Evolutionary conservation across 2,113 vertebrate genomes (phyloP), one percentile per base, ranked within the genome.

Genomic region (Pyxicephalus adspersus): DNA sequence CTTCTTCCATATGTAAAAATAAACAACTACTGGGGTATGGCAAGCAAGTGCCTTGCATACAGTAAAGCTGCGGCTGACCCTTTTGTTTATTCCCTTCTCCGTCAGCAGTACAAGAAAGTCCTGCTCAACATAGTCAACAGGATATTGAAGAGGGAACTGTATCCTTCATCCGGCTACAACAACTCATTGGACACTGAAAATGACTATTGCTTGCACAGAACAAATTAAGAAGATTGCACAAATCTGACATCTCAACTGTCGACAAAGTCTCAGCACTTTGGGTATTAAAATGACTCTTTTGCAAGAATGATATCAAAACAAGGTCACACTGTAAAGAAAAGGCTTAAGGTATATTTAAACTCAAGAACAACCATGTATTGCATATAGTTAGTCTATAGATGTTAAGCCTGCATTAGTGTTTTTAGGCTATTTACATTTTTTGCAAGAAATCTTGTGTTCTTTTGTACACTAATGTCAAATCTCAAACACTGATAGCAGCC

Each of bases 61-160:
- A 91, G 92, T 87, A 93, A 94, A 90, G 92, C 91, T 65, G 94
- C 87, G 9, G 92, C 87, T 2, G 89, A 94, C 79, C 93, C 92
- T 0, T 93, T 93, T 28, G 89, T 95, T 78, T 93, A 92, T 83
- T 94, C 92, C 2, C 91, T 92, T 65, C 87, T 96, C 65, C 88
- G 92, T 52, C 92, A 91, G 61, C 92, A 93, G 83, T 94, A 92
- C 92, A 90, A 89, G 83, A 93, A 91, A 80, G 93, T 91, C 72
- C 90, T 94, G 79, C 88, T 93, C 28, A 77, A 87, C 78, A 84
- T 93, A 0, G 86, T 91, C 86, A 87, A 88, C 50, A 84, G 89
- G 57, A 83, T 94, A 19, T 77, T 94, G 66, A 88, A 90, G 67
- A 91, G 91, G 45, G 90, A 91, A 75, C 88, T 83, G 11, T 91